These are phyloP conservation scores for Lasioglossum vierecki DNA, from an alignment of 2,888 invertebrate species.

Conservation along the genomic window DNA sequence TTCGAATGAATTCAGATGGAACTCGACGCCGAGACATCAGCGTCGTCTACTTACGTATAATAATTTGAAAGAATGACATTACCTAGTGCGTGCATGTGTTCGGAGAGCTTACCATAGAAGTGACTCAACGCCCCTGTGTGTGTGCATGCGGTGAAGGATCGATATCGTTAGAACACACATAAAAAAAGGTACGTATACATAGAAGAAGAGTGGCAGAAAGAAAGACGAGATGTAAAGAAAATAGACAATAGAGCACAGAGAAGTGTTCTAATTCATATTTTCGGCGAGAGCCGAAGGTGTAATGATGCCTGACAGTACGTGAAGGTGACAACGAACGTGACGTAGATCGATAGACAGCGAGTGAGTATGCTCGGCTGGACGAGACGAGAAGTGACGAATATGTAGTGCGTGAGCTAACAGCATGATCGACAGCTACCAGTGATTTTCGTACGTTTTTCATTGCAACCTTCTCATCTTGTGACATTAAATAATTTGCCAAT, in stretches of 20 bases:
- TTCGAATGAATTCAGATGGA: conserved; percentile 22
- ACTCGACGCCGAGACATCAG: conserved; percentile 44
- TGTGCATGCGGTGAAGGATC: conserved; percentile 75
- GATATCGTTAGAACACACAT: conserved; percentile 66
- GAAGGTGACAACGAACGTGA: conserved; percentile 59
- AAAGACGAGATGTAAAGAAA: background rate
- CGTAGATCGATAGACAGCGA: conserved; percentile 54
- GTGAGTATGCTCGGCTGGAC: conserved; percentile 55
- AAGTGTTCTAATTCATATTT: conserved; percentile 40
- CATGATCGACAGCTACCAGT: conserved; percentile 42
- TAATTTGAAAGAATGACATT: conserved; percentile 80
- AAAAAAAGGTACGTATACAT: conserved; percentile 14
- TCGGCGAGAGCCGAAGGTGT: conserved; percentile 22
- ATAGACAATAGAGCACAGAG: conserved; percentile 1
- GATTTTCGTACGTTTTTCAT: conserved; percentile 17
- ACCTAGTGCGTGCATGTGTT: conserved; percentile 84
- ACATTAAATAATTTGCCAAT: background rate
- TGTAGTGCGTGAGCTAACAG: conserved; percentile 44
- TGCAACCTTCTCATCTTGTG: background rate
- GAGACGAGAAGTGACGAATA: conserved; percentile 48
- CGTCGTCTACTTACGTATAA: conserved; percentile 69
- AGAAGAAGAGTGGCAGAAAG: background rate
- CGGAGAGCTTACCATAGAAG: conserved; percentile 83
- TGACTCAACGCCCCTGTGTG: conserved; percentile 83
- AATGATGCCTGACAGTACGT: conserved; percentile 32